Percentiles rank a stretch among this genome's conserved stretches.
These are phyloP conservation scores for Heterotilapia buettikoferi DNA, from an alignment of 2,113 vertebrate genomes.

Conservation along the genomic window DNA sequence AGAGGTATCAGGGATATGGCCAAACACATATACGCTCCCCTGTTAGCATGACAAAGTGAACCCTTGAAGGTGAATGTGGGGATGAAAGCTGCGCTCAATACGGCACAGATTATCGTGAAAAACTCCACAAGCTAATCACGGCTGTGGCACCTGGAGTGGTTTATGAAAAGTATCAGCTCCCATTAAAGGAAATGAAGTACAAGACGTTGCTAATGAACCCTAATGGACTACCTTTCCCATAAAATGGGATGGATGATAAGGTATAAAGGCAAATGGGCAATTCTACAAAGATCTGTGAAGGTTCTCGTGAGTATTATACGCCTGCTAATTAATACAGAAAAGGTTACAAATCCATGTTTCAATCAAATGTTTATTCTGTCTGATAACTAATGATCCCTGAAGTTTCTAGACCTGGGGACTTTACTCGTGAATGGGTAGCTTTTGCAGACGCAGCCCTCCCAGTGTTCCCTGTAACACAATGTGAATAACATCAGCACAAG, in stretches of 20 bases:
- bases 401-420: neutral
- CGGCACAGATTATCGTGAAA: constrained; percentile 49
- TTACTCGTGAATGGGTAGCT: neutral
- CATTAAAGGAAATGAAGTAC: constrained; percentile 72
- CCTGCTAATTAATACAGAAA: constrained; percentile 37
- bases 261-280: constrained; percentile 48
- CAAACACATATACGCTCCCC: neutral
- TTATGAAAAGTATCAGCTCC: constrained; percentile 63
- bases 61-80: constrained; percentile 29
- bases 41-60: constrained; percentile 50
- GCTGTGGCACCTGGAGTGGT: constrained; percentile 57
- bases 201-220: constrained; percentile 67
- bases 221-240: constrained; percentile 65
- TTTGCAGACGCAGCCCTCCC: neutral
- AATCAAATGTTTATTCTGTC: constrained; percentile 41
- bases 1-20: constrained; percentile 14
- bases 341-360: constrained; percentile 22
- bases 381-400: neutral
- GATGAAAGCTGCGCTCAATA: constrained; percentile 39
- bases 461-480: neutral
- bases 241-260: constrained; percentile 59
- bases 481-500: neutral
- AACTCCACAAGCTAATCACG: constrained; percentile 52
- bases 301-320: constrained; percentile 26
- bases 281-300: constrained; percentile 32